These are phyloP conservation scores for Gobius niger DNA, from an alignment of 2,113 vertebrate genomes.

Conservation along the genomic window DNA sequence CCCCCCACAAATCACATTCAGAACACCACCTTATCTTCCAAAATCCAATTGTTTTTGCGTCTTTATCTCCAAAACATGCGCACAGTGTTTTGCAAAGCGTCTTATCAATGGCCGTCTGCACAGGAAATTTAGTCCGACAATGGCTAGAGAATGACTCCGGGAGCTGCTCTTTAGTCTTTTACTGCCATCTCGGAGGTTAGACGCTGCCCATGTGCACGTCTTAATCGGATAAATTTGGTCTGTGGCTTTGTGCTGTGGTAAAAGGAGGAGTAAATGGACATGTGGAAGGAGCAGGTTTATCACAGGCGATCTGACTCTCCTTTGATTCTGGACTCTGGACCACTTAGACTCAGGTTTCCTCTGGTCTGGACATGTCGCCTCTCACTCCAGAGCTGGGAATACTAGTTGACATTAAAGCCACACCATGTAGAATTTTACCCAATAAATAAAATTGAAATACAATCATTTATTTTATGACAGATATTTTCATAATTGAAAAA, in stretches of 20 bases:
- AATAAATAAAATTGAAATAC: no score
- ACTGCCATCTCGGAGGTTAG: conserved; percentile 4
- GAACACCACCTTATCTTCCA: not conserved
- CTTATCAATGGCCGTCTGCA: conserved; percentile 2
- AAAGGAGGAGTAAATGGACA: conserved; percentile 14
- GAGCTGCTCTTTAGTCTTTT: conserved; percentile 1
- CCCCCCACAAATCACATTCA: not conserved
- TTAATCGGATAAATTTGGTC: conserved; percentile 18
- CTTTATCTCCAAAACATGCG: not conserved
- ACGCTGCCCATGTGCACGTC: conserved; percentile 19
- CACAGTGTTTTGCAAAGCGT: not conserved
- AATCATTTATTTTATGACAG: no score
- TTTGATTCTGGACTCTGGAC: conserved; percentile 29
- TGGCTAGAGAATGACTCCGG: not conserved
- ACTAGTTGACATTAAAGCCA: no score
- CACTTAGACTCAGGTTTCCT: conserved; percentile 38
- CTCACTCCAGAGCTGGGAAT: conserved; percentile 7
- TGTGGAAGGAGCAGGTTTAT: conserved; percentile 1
- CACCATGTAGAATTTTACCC: no score
- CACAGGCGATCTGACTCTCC: conserved; percentile 28
- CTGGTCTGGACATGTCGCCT: conserved; percentile 8
- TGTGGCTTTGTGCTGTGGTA: conserved; percentile 7
- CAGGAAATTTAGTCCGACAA: conserved; percentile 11
- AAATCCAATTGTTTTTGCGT: not conserved
- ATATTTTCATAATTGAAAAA: no score